A percentile compares a stretch with the other conserved stretches of the same genome.
These are phyloP conservation scores for Tinea trinotella DNA, from an alignment of 2,888 invertebrate species.

Conservation along the genomic window DNA sequence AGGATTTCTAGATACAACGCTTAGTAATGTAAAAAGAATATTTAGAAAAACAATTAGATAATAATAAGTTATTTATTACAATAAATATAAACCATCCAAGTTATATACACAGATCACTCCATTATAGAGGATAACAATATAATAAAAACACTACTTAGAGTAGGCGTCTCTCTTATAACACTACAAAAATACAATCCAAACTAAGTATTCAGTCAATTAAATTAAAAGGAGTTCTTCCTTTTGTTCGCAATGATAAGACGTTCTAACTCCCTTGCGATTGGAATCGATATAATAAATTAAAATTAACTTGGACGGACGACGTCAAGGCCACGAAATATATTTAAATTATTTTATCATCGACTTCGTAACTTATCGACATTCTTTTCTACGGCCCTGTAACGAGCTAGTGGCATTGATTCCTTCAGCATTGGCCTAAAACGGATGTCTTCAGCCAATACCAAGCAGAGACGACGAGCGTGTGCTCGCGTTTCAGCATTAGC, in stretches of 20 bases:
- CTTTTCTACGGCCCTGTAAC: constrained; percentile 88
- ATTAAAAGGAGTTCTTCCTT: background rate
- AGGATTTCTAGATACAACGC: too few species aligned
- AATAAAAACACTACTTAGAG: constrained; percentile 21
- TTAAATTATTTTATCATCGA: constrained; percentile 29
- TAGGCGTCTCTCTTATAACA: constrained; percentile 14
- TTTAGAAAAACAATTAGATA: too few species aligned
- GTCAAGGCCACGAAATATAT: constrained; percentile 3
- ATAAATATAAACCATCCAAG: background rate
- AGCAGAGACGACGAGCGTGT: constrained; percentile 85
- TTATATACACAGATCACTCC: constrained; percentile 33
- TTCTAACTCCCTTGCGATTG: constrained; percentile 1
- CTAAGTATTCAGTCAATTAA: constrained; percentile 45
- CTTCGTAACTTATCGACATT: constrained; percentile 74
- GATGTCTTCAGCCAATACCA: constrained; percentile 78
- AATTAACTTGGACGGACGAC: background rate
- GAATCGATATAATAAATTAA: constrained; percentile 10
- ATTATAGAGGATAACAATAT: constrained; percentile 47
- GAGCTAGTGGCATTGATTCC: constrained; percentile 84
- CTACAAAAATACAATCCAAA: constrained; percentile 61
- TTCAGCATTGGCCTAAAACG: constrained; percentile 83
- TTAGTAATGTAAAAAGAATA: background rate
- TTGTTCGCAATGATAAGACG: background rate
- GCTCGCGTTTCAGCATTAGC: constrained; percentile 88
- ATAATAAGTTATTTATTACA: constrained; percentile 12